phyloP scores from a whole-genome alignment of 1,140 invertebrate genomes.

The Brachionus koreanus region DNA sequence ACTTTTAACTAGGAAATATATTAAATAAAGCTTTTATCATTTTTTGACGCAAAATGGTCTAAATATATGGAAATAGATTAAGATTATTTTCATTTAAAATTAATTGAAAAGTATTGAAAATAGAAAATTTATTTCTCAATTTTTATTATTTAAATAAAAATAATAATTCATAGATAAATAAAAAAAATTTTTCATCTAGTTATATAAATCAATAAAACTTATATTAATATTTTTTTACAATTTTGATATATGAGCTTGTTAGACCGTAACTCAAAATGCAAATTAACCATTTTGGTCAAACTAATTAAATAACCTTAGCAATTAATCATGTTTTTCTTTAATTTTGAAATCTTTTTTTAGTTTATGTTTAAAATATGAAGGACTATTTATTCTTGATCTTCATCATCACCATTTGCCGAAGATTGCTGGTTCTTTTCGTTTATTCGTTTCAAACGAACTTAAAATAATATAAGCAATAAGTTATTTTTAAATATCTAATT shows the following conservation, averaged over 20 bases:
- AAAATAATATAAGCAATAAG: background rate
- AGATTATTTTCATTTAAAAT: too few relatives aligned
- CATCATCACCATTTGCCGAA: background rate
- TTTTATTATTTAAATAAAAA: background rate
- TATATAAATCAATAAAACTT: background rate
- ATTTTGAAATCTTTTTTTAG: background rate
- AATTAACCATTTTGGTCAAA: background rate
- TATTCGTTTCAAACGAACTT: constrained; percentile 31
- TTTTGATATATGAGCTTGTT: background rate
- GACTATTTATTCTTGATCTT: background rate
- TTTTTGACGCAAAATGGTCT: too few relatives aligned
- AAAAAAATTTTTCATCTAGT: background rate
- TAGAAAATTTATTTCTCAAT: background rate
- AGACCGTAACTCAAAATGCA: background rate
- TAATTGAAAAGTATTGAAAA: too few relatives aligned
- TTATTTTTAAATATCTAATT: background rate
- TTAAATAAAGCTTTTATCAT: too few relatives aligned
- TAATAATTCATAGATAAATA: background rate
- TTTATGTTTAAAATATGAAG: background rate
- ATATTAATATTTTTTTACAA: background rate
- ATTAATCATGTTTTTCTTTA: background rate
- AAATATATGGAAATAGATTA: too few relatives aligned
- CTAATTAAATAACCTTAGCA: background rate
- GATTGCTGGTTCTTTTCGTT: background rate
- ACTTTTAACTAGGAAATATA: too few relatives aligned